Percentiles rank a stretch among this genome's conserved stretches.
These are phyloP conservation scores for Drosophila orena DNA, from an alignment of 1,140 invertebrate genomes.

Conservation along the genomic window DNA sequence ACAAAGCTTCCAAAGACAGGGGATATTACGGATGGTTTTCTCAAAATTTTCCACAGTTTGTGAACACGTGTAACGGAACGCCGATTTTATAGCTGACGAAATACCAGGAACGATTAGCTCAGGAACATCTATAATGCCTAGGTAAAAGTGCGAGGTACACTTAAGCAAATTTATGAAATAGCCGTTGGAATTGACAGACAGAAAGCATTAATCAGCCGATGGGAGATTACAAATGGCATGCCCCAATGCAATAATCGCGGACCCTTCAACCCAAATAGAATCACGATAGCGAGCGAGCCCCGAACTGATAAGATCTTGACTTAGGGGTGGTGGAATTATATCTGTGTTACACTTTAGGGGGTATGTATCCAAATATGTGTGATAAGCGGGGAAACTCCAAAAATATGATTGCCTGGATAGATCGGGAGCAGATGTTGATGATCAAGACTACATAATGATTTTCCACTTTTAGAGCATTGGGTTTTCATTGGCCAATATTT, in stretches of 20 bases:
- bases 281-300: constrained; percentile 12
- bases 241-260: constrained; percentile 26
- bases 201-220: constrained; percentile 13
- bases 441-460: no score
- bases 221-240: constrained; percentile 44
- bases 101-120: constrained; percentile 35
- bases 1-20: constrained; percentile 21
- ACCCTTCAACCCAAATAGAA: constrained; percentile 9
- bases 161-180: constrained; percentile 38
- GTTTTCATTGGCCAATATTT: no score
- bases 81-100: constrained; percentile 22
- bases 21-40: constrained; percentile 8
- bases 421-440: not conserved
- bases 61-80: constrained; percentile 1
- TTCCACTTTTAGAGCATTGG: not conserved
- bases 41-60: constrained; percentile 15
- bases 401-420: not conserved
- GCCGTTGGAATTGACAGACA: not conserved
- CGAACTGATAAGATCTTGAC: constrained; percentile 33
- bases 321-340: not conserved
- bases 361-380: not conserved
- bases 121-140: constrained; percentile 2
- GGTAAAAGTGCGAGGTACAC: not conserved
- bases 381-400: not conserved
- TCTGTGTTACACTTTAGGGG: not conserved